Percentiles rank a stretch among this genome's conserved stretches.
These are phyloP conservation scores for Clunio marinus DNA, from an alignment of 2,888 invertebrate species.

Conservation along the genomic window DNA sequence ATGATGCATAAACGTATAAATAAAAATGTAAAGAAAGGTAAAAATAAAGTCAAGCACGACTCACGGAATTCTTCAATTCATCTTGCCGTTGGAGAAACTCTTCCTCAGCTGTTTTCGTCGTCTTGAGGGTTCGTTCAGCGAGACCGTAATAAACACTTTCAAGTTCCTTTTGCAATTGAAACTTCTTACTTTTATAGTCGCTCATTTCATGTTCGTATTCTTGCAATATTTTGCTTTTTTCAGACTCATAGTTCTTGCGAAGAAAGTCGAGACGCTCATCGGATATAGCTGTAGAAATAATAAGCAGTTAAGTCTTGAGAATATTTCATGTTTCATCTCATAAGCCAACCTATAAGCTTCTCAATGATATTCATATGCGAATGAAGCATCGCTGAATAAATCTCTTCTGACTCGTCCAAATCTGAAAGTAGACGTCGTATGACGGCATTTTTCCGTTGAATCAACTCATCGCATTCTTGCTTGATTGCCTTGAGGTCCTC, in stretches of 20 bases:
- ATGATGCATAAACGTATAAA: too few relatives aligned
- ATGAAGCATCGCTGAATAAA: conserved; percentile 68
- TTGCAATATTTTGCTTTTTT: conserved; percentile 55
- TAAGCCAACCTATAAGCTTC: conserved; percentile 59
- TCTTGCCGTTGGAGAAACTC: conserved; percentile 54
- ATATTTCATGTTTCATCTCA: conserved; percentile 40
- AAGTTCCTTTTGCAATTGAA: conserved; percentile 56
- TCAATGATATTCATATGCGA: conserved; percentile 68
- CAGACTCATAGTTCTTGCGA: conserved; percentile 55
- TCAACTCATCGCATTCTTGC: conserved; percentile 49
- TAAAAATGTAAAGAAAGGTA: too few relatives aligned
- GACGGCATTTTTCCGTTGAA: conserved; percentile 64
- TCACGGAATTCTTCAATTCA: conserved; percentile 53
- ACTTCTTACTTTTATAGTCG: conserved; percentile 54
- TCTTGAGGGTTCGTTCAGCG: conserved; percentile 49
- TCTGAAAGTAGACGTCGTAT: conserved; percentile 62
- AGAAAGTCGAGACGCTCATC: conserved; percentile 56
- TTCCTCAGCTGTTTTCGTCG: conserved; percentile 49
- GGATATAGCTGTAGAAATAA: conserved; percentile 53
- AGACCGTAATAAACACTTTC: conserved; percentile 59
- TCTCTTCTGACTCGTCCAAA: conserved; percentile 66
- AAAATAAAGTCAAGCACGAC: too few relatives aligned
- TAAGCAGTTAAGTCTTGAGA: neutral
- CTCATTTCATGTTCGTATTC: conserved; percentile 57
- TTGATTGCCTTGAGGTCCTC: conserved; percentile 61